These are phyloP conservation scores for Picathartes gymnocephalus DNA, from an alignment of 2,113 vertebrate genomes.

Conservation along the genomic window DNA sequence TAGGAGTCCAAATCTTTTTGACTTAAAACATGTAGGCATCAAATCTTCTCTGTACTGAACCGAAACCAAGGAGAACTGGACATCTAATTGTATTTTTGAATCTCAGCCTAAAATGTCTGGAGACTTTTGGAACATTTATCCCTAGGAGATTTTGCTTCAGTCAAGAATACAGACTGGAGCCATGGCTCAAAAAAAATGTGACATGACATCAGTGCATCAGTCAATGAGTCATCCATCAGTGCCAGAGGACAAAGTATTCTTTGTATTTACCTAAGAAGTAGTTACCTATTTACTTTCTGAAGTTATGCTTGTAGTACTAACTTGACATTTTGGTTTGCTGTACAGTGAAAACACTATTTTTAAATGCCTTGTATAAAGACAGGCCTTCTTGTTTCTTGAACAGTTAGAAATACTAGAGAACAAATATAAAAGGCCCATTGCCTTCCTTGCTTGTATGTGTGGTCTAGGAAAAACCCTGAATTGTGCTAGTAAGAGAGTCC, in stretches of 20 bases:
- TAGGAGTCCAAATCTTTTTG: not conserved
- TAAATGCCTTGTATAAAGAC: not conserved
- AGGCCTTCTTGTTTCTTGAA: not conserved
- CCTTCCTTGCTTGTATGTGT: conserved; percentile 2
- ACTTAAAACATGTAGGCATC: not conserved
- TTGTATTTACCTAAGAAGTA: conserved; percentile 31
- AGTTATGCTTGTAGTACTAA: not conserved
- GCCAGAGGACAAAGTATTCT: conserved; percentile 40
- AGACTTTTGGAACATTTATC: not conserved
- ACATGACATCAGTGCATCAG: not conserved
- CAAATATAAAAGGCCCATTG: not conserved
- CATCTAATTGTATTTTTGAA: conserved; percentile 17
- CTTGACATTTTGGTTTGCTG: conserved; percentile 16
- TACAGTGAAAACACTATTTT: not conserved
- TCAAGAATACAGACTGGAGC: not conserved
- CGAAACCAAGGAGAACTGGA: not conserved
- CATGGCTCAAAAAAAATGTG: not conserved
- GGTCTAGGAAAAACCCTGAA: not conserved
- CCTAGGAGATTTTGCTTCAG: conserved; percentile 8
- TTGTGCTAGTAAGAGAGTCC: not conserved
- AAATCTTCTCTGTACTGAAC: not conserved
- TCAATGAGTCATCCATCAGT: conserved; percentile 32
- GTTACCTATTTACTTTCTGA: conserved; percentile 48
- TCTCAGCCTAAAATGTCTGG: conserved; percentile 15
- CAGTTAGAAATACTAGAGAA: not conserved